Base-by-base conservation (phyloP, 64 coral and sea anemone genomes). In the Anthopleura sola region DNA sequence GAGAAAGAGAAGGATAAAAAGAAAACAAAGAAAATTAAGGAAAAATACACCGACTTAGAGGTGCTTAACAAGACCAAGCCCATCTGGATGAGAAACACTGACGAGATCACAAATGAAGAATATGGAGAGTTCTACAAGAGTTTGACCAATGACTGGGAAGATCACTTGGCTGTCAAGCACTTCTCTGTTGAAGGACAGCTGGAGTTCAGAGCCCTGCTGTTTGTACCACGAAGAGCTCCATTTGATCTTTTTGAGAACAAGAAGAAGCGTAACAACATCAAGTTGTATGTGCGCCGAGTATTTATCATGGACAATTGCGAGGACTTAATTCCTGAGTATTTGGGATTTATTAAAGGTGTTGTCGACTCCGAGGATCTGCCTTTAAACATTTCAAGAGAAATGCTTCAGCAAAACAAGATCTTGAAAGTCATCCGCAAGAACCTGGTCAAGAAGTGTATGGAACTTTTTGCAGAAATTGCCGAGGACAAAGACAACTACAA, bases 401-500 rank as follows among this genome's bases (percentile, higher is more conserved):
- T 92, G 82, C 87, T 99, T 12, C 97, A 99, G 47, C 97, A 99
- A 60, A 99, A 94, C 77, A 99, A 99, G 85, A 99, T 99, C 69
- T 66, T 99, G 36, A 99, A 99, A 78, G 97, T 99, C 55, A 99
- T 99, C 71, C 93, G 97, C 38, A 99, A 99, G 82, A 99, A 99
- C 62, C 84, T 99, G 31, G 97, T 99, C 36, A 99, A 99, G 93
- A 99, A 99, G 83, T 99, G 97, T 56, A 69, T 99, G 84, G 97
- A 99, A 84, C 90, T 99, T 56, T 99, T 99, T 40, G 56, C 75
- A 10, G 97, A 99, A 75, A 88, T 99, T 69, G 82, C 97, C 2
- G 97, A 99, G 78, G 97, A 99, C 85, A 94, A 95, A n/a, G 97
- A 99, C 74, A 99, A 99, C 81, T 99, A 90, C 93, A 99, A 99